Percentiles rank a stretch among this genome's conserved stretches.
These are phyloP conservation scores for Clavelina lepadiformis DNA, from an alignment of 23 tunicate species.

Conservation along the genomic window DNA sequence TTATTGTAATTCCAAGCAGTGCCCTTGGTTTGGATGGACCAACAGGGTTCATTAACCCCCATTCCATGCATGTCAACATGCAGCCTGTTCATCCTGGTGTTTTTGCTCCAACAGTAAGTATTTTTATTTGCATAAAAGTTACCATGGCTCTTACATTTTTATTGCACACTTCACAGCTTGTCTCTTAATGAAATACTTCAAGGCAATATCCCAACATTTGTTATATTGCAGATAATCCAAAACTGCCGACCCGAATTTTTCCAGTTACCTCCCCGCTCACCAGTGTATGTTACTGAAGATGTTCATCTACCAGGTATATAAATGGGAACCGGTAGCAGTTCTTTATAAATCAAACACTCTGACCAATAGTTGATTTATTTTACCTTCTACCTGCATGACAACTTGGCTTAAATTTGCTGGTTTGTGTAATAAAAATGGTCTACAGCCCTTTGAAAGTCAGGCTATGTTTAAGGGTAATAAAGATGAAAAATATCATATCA, in stretches of 20 bases:
- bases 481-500: no score
- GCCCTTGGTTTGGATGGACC: neutral
- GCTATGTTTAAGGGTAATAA: no score
- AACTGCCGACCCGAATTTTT: neutral
- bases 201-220: no score
- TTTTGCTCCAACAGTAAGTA: constrained; percentile 1
- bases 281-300: neutral
- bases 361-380: no score
- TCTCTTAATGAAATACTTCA: neutral
- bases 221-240: neutral
- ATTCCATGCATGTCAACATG: neutral
- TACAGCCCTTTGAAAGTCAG: no score
- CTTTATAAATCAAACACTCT: no score
- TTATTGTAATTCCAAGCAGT: constrained; percentile 35
- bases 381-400: no score
- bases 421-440: no score
- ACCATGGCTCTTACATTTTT: neutral
- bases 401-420: no score
- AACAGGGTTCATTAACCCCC: no score
- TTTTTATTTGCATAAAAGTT: neutral
- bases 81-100: neutral
- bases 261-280: neutral
- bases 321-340: no score
- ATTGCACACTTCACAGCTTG: neutral
- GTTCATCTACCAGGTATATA: neutral